These are phyloP conservation scores for Streptopelia turtur DNA, from an alignment of 2,797 vertebrate genomes.

Conservation along the genomic window DNA sequence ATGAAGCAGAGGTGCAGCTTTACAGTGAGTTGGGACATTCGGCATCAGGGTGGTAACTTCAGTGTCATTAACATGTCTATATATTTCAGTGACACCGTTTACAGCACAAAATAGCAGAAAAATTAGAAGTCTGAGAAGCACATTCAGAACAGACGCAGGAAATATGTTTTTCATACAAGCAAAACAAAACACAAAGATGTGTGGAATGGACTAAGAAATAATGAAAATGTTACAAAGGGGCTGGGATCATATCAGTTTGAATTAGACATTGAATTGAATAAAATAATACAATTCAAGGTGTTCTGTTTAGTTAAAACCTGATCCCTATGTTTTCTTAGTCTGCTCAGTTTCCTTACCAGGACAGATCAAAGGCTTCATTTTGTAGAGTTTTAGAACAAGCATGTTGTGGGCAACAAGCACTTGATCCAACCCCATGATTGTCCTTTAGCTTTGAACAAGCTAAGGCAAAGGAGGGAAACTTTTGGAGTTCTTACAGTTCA, in stretches of 20 bases:
- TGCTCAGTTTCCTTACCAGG: background rate
- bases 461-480: background rate
- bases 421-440: background rate
- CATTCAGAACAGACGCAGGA: background rate
- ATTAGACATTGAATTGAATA: background rate
- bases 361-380: background rate
- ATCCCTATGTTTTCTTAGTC: background rate
- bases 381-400: background rate
- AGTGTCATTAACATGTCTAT: background rate
- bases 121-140: background rate
- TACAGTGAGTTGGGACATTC: fast-evolving
- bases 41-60: background rate
- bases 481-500: background rate
- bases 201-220: background rate
- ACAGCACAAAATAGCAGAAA: background rate
- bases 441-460: background rate
- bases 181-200: fast-evolving
- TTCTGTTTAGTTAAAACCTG: background rate
- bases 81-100: background rate
- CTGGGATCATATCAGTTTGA: background rate
- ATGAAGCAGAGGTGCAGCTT: background rate
- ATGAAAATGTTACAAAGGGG: background rate
- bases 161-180: background rate
- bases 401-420: background rate
- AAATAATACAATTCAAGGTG: background rate